Evolutionary conservation across 2,888 invertebrate species (phyloP).

Genomic region (Eristalis tenax): DNA sequence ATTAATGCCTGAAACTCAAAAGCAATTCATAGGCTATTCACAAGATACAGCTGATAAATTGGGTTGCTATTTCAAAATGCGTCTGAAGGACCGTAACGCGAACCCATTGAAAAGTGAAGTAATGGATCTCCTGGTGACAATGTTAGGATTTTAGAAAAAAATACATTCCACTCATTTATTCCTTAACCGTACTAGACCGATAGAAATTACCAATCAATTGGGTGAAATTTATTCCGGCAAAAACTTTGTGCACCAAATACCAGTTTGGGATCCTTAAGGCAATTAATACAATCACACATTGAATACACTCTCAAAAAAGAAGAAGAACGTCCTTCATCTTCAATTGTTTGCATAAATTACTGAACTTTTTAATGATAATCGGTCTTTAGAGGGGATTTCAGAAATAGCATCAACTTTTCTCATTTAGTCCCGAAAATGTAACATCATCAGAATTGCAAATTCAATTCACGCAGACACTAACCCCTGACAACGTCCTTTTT

Average conservation of each 20-base stretch:
- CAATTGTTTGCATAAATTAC: not conserved
- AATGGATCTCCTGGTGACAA: too few relatives aligned
- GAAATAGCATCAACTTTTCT: constrained; percentile 10
- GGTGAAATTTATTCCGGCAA: not conserved
- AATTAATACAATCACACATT: not conserved
- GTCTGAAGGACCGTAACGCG: too few relatives aligned
- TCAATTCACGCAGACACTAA: not conserved
- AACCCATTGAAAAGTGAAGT: too few relatives aligned
- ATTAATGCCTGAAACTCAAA: too few relatives aligned
- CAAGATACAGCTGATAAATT: too few relatives aligned
- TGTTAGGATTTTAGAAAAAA: too few relatives aligned
- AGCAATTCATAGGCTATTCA: too few relatives aligned
- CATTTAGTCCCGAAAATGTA: not conserved
- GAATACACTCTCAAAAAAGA: not conserved
- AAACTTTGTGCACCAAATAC: not conserved
- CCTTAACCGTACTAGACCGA: not conserved
- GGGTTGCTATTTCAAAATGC: too few relatives aligned
- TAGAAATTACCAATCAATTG: not conserved
- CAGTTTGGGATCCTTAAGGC: not conserved
- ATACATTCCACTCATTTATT: too few relatives aligned
- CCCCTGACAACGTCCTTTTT: not conserved
- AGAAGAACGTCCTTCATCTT: not conserved
- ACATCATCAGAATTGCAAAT: constrained; percentile 25
- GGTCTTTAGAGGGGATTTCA: not conserved
- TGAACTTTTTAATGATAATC: not conserved